A percentile compares a stretch with the other conserved stretches of the same genome.
Conservation (phyloP, 2,888 invertebrate species). For the Clanis bilineata region DNA sequence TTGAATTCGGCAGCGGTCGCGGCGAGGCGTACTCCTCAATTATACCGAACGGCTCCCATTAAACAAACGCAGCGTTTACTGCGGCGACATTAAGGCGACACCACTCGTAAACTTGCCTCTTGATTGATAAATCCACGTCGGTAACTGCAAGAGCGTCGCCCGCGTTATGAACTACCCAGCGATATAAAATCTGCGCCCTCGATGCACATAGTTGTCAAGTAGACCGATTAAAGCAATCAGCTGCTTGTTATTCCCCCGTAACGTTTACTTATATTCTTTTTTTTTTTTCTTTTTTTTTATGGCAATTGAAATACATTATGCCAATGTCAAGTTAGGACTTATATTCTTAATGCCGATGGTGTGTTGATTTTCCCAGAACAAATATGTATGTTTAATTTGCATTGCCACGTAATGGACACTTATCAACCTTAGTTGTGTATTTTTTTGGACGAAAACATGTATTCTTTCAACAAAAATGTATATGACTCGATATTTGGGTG, state of each 20-base stretch:
- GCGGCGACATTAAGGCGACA: conserved; percentile 50
- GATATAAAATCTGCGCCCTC: conserved; percentile 37
- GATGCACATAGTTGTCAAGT: conserved; percentile 17
- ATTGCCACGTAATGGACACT: conserved; percentile 1
- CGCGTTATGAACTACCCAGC: conserved; percentile 50
- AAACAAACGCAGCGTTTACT: conserved; percentile 51
- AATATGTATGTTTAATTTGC: conserved; percentile 15
- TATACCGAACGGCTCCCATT: conserved; percentile 52
- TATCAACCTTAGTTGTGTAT: conserved; percentile 11
- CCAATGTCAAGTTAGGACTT: no score
- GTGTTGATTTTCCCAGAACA: conserved; percentile 17
- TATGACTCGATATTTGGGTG: background rate
- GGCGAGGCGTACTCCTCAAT: conserved; percentile 52
- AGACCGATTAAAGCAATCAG: conserved; percentile 10
- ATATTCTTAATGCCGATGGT: background rate
- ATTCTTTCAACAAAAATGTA: background rate
- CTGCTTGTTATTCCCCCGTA: background rate
- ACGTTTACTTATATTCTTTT: background rate
- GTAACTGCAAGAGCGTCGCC: conserved; percentile 46
- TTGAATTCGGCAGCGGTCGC: conserved; percentile 65
- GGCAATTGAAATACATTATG: no score
- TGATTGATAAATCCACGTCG: conserved; percentile 60
- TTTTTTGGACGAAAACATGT: conserved; percentile 4
- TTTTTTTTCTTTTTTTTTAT: no score
- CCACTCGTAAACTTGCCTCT: conserved; percentile 59